Evolutionary conservation across 2,888 invertebrate genomes (phyloP).

Genomic region (Tridacna crocea): DNA sequence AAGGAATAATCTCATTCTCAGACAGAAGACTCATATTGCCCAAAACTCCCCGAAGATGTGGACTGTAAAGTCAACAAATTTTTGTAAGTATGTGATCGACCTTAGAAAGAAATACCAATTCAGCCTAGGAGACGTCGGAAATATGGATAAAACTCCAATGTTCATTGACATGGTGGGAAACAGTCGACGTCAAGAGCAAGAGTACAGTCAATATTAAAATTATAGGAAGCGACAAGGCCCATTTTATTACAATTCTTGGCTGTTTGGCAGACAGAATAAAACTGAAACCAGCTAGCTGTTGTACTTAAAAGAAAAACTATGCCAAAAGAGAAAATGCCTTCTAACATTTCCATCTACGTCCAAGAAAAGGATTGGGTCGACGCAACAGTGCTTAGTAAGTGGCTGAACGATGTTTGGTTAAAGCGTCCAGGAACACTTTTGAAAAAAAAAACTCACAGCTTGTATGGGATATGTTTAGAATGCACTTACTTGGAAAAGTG

Average conservation of each 20-base stretch:
- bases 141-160: constrained; percentile 43
- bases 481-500: constrained; percentile 28
- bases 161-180: constrained; percentile 51
- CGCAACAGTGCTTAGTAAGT: constrained; percentile 22
- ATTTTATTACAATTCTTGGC: constrained; percentile 58
- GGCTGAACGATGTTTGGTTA: constrained; percentile 39
- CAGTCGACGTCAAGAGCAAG: constrained; percentile 36
- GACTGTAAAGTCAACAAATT: neutral
- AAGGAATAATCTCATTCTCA: neutral
- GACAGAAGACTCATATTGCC: constrained; percentile 13
- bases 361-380: constrained; percentile 58
- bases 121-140: constrained; percentile 15
- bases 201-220: constrained; percentile 42
- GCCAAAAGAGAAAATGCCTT: constrained; percentile 54
- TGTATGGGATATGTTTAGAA: constrained; percentile 48
- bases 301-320: constrained; percentile 61
- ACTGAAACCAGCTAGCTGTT: constrained; percentile 51
- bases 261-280: constrained; percentile 60
- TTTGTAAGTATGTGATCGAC: neutral
- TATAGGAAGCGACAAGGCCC: constrained; percentile 47
- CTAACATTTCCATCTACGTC: constrained; percentile 36
- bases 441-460: neutral
- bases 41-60: constrained; percentile 17
- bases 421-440: constrained; percentile 6
- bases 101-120: neutral